Conservation (phyloP, 2,888 invertebrate genomes). For the Cyclophora punctaria region DNA sequence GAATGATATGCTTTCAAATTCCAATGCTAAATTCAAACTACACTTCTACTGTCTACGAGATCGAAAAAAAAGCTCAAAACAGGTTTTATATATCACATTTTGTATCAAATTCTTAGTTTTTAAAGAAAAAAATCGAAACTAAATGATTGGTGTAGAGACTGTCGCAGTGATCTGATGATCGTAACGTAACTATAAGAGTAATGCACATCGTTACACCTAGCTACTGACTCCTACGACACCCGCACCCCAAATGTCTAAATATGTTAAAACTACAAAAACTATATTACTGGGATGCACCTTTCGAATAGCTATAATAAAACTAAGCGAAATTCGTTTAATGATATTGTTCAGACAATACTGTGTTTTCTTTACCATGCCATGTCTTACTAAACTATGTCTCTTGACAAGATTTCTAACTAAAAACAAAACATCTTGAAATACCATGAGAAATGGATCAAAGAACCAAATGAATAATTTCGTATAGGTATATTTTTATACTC, state of each 20-base stretch:
- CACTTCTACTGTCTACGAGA: conserved; percentile 39
- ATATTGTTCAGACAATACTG: conserved; percentile 44
- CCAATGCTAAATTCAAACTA: conserved; percentile 31
- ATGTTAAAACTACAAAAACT: conserved; percentile 41
- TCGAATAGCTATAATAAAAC: conserved; percentile 39
- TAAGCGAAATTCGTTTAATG: conserved; percentile 38
- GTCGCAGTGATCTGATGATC: too few species aligned
- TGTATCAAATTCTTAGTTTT: conserved; percentile 9
- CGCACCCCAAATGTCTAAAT: too few species aligned
- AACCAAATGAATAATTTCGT: too few species aligned
- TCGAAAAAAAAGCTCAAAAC: conserved; percentile 34
- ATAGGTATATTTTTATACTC: too few species aligned
- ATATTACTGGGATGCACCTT: conserved; percentile 71
- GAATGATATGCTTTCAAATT: conserved; percentile 50
- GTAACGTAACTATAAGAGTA: too few species aligned
- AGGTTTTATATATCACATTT: conserved; percentile 32
- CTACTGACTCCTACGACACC: too few species aligned
- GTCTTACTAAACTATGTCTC: not conserved
- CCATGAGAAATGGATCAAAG: too few species aligned
- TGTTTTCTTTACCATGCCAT: conserved; percentile 10
- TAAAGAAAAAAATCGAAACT: too few species aligned
- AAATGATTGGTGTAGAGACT: too few species aligned
- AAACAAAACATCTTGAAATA: too few species aligned
- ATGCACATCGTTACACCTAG: too few species aligned
- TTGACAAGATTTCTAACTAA: conserved; percentile 4